phyloP scores from a whole-genome alignment of 2,113 vertebrate species.

The Hypocryptadius cinnamomeus region DNA sequence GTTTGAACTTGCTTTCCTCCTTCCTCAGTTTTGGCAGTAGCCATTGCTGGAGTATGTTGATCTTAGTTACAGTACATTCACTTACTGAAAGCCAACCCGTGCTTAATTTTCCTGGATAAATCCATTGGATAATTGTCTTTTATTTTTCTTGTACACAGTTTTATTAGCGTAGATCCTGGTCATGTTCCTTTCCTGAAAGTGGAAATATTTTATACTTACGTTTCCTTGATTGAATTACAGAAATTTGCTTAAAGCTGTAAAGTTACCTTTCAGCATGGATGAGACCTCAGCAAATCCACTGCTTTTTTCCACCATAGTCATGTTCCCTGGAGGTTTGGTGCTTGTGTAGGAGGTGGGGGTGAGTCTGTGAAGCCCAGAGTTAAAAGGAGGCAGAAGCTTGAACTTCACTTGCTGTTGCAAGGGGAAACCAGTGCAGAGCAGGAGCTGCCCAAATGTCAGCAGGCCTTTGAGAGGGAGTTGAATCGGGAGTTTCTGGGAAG shows the following conservation, averaged over 20 bases:
- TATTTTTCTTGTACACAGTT: background rate
- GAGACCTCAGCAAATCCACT: background rate
- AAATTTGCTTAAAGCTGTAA: background rate
- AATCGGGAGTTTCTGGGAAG: slow-evolving; percentile 40
- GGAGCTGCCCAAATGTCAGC: background rate
- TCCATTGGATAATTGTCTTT: background rate
- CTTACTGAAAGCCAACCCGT: background rate
- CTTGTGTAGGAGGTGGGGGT: background rate
- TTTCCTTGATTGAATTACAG: background rate
- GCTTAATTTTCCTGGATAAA: background rate
- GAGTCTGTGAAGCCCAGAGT: background rate
- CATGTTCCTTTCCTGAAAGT: background rate
- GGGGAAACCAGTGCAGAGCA: background rate
- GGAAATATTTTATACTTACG: background rate
- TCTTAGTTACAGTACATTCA: background rate
- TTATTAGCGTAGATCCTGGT: background rate
- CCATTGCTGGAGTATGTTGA: background rate
- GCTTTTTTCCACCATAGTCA: background rate
- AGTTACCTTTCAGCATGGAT: background rate
- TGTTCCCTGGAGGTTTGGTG: background rate
- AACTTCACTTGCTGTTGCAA: background rate
- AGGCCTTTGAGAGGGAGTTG: slow-evolving; percentile 27
- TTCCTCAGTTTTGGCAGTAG: background rate
- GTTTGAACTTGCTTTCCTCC: background rate
- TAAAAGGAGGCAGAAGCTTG: background rate